phyloP scores from a whole-genome alignment of 2,113 vertebrate genomes.

The Noturus placidus region DNA sequence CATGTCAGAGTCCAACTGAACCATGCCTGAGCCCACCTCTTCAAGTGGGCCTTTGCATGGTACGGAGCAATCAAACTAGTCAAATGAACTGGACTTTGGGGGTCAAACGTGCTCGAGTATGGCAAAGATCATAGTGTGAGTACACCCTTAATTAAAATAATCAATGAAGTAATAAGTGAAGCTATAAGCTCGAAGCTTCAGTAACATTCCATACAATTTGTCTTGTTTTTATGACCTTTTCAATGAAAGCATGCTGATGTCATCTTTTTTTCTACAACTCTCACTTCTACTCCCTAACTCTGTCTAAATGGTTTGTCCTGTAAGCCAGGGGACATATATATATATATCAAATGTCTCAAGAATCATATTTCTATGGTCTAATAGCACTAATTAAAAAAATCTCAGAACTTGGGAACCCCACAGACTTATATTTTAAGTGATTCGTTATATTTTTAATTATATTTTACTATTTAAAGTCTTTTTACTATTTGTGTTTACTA shows the following conservation, averaged over 20 bases:
- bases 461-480: neutral
- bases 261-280: neutral
- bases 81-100: no score
- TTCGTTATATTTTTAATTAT: neutral
- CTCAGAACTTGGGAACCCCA: neutral
- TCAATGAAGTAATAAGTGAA: neutral
- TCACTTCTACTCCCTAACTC: neutral
- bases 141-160: neutral
- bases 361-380: neutral
- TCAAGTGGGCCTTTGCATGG: no score
- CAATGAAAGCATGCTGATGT: neutral
- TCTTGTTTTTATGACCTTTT: neutral
- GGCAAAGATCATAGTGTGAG: no score
- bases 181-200: neutral
- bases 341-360: neutral
- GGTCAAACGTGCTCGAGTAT: no score
- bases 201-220: neutral
- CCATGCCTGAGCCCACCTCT: no score
- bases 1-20: no score
- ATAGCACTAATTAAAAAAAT: neutral
- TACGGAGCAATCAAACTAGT: no score
- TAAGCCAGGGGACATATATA: neutral
- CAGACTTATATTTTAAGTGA: neutral
- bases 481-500: neutral
- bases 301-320: neutral